A percentile compares a stretch with the other conserved stretches of the same genome.
phyloP scores from a whole-genome alignment of 2,888 invertebrate species.

The Drosophila atripex region DNA sequence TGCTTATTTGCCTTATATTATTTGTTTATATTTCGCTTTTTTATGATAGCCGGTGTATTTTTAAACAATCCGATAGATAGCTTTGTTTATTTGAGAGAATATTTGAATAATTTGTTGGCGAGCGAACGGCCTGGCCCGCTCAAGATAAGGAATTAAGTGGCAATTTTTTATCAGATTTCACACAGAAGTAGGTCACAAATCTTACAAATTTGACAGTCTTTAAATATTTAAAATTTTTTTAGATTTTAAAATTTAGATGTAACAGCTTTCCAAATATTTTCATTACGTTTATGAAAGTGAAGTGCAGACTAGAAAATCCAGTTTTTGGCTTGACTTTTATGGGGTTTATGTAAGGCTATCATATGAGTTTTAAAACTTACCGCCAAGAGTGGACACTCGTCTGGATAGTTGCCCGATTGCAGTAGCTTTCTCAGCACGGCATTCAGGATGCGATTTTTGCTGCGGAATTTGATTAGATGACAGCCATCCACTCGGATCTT shows the following conservation, averaged over 20 bases:
- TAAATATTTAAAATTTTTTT: neutral
- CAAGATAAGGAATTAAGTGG: conserved; percentile 14
- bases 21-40: conserved; percentile 29
- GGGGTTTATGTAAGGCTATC: neutral
- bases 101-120: conserved; percentile 29
- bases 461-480: conserved; percentile 25
- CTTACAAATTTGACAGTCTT: neutral
- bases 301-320: neutral
- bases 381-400: conserved; percentile 37
- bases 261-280: conserved; percentile 5
- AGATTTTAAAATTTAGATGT: too few relatives aligned
- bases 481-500: conserved; percentile 40
- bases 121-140: conserved; percentile 3
- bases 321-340: conserved; percentile 5
- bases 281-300: neutral
- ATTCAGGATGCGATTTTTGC: conserved; percentile 43
- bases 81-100: conserved; percentile 30
- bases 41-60: conserved; percentile 22
- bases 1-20: conserved; percentile 15
- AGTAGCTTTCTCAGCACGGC: conserved; percentile 39
- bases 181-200: conserved; percentile 29
- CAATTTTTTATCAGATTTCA: conserved; percentile 18
- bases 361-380: conserved; percentile 23
- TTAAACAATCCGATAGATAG: conserved; percentile 24
- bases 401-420: conserved; percentile 47